Percentiles rank a stretch among this genome's conserved stretches.
phyloP scores from a whole-genome alignment of 2,888 invertebrate species.

The Heliothis peltigera region DNA sequence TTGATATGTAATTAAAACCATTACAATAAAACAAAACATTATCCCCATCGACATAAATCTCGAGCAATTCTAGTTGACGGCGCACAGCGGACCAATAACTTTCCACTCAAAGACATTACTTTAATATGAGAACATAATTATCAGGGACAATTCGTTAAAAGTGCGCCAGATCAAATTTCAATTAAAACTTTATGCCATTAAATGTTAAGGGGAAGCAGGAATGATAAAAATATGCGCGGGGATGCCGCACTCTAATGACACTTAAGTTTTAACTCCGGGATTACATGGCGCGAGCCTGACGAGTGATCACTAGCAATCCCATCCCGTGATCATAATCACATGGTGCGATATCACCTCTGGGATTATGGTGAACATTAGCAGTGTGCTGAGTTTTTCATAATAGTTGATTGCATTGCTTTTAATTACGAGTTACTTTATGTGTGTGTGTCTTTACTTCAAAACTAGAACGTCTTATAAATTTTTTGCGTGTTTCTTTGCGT shows the following conservation, averaged over 20 bases:
- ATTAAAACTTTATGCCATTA: slow-evolving; percentile 85
- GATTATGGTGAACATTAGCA: slow-evolving; percentile 42
- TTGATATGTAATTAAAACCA: slow-evolving; percentile 7
- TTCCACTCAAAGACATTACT: slow-evolving; percentile 50
- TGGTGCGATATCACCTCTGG: slow-evolving; percentile 53
- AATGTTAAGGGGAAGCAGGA: slow-evolving; percentile 66
- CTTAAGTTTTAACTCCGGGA: slow-evolving; percentile 59
- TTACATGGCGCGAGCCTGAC: slow-evolving; percentile 36
- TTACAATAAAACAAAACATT: slow-evolving; percentile 4
- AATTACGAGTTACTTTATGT: slow-evolving; percentile 23
- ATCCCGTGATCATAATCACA: slow-evolving; percentile 45
- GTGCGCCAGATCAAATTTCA: slow-evolving; percentile 82
- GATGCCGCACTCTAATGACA: slow-evolving; percentile 63
- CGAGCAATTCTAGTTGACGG: slow-evolving; percentile 11
- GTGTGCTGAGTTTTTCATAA: slow-evolving; percentile 29
- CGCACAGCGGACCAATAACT: slow-evolving; percentile 50
- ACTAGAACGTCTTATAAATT: no score
- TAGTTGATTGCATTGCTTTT: slow-evolving; percentile 10
- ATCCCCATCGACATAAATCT: slow-evolving; percentile 14
- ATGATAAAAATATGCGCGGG: slow-evolving; percentile 82
- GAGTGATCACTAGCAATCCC: slow-evolving; percentile 30
- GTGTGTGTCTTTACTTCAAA: slow-evolving; percentile 8
- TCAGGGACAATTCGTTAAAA: slow-evolving; percentile 61
- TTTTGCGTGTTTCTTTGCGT: no score
- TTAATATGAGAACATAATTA: slow-evolving; percentile 57